phyloP scores from a whole-genome alignment of 2,888 invertebrate genomes.

The Erebia palarica region DNA sequence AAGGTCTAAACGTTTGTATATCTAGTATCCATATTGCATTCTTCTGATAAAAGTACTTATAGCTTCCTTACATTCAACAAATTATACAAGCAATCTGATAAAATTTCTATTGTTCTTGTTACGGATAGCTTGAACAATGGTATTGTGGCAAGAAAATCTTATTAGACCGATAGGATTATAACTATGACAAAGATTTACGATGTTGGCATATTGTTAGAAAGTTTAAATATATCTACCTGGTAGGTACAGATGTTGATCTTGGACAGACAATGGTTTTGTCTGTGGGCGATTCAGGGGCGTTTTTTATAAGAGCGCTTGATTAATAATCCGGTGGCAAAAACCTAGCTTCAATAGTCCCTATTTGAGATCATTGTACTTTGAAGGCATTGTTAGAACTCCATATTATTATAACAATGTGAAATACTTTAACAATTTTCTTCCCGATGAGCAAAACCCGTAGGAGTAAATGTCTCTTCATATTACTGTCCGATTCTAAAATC shows the following conservation, averaged over 20 bases:
- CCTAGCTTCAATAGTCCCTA: neutral
- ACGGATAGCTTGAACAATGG: constrained; percentile 31
- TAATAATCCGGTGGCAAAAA: neutral
- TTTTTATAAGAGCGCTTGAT: constrained; percentile 1
- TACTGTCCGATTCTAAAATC: neutral
- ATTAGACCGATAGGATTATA: constrained; percentile 28
- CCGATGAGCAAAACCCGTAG: neutral
- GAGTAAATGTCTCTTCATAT: neutral
- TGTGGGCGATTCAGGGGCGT: constrained; percentile 9
- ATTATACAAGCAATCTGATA: constrained; percentile 36
- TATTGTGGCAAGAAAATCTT: constrained; percentile 27
- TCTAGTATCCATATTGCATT: constrained; percentile 16
- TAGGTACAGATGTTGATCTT: constrained; percentile 4
- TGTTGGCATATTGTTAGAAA: constrained; percentile 29
- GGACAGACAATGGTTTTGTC: neutral
- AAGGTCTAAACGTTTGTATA: constrained; percentile 21
- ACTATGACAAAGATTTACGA: constrained; percentile 35
- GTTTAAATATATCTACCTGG: constrained; percentile 7
- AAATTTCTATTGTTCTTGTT: constrained; percentile 38
- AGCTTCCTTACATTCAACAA: constrained; percentile 40
- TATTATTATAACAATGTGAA: neutral
- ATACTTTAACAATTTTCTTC: neutral
- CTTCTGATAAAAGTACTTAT: constrained; percentile 24
- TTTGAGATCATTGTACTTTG: neutral
- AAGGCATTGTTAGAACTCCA: neutral